Base-by-base conservation (phyloP, 2,797 vertebrate species). In the Lates japonicus region DNA sequence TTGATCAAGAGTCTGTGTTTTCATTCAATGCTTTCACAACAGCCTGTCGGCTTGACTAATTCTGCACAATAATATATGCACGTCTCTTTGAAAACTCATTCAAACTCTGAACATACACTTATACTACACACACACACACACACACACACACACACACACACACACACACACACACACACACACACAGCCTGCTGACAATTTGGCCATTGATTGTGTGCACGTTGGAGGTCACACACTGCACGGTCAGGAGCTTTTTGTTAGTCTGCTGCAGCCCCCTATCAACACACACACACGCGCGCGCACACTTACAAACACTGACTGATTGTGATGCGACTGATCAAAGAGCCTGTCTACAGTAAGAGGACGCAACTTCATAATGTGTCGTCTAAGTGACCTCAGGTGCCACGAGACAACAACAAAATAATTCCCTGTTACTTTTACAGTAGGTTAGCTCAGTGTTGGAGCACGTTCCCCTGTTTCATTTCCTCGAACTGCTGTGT, bases 241-340 rank as follows among this genome's bases (percentile, higher is more conserved):
- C 12, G 29, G 76, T 92, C 87, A 90, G 84, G 74, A 89, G 87
- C 67, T 89, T 83, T 70, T 19, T 52, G 78, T 88, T 87, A 87
- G 48, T 58, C 20, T 22, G 13, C 33, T 35, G 6, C 61, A 61
- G 17, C 2, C 61, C 7, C 25, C 16, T 39, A 48, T 0, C 9
- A 42, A 19, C 19, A 19, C 16, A 41, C n/a, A 37, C 19, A 20
- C 46, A 49, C 35, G 60, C 33, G 46, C 13, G 41, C 42, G 29
- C 60, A 52, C 20, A 17, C 70, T 35, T 35, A 35, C 35, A 5
- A 35, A 35, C 35, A 35, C 35, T 35, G 35, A 35, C 0, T 19
- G 0, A 7, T 10, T 22, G 29, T 63, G 33, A 64, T 48, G 33
- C 12, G 3, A 41, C 19, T 33, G 3, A 2, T 4, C 16, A 46